These are phyloP conservation scores for Oreochromis aureus DNA, from an alignment of 2,113 vertebrate species.

Conservation along the genomic window DNA sequence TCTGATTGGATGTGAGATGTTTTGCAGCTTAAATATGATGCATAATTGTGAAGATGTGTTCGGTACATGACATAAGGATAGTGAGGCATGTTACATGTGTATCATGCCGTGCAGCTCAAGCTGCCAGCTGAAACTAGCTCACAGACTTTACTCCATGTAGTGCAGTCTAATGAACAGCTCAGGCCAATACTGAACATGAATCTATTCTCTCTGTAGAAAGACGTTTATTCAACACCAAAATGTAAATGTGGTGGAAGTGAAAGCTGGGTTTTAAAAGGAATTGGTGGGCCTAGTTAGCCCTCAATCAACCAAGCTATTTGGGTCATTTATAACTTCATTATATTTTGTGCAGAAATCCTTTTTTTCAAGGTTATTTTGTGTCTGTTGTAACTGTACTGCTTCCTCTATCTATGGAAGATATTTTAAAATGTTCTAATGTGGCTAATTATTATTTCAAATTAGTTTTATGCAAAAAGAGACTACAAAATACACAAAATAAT, in stretches of 20 bases:
- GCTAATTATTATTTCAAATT: not conserved
- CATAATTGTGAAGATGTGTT: not conserved
- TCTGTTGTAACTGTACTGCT: not conserved
- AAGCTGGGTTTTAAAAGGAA: not conserved
- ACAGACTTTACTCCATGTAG: not conserved
- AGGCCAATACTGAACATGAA: not conserved
- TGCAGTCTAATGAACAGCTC: not conserved
- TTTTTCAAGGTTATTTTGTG: not conserved
- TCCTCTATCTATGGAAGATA: not conserved
- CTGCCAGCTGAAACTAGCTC: not conserved
- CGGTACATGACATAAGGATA: not conserved
- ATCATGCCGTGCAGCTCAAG: not conserved
- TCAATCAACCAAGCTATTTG: not conserved
- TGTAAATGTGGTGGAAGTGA: not conserved
- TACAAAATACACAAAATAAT: not conserved
- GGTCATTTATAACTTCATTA: not conserved
- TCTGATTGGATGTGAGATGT: not conserved
- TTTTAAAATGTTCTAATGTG: not conserved
- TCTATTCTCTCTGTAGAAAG: not conserved
- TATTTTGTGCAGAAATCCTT: not conserved
- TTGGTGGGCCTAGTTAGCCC: not conserved
- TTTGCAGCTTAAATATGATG: not conserved
- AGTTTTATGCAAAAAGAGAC: not conserved
- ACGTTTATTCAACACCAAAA: not conserved
- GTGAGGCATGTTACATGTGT: not conserved